Percentiles rank a stretch among this genome's conserved stretches.
These are phyloP conservation scores for Clitarchus hookeri DNA, from an alignment of 2,888 invertebrate species.

Conservation along the genomic window DNA sequence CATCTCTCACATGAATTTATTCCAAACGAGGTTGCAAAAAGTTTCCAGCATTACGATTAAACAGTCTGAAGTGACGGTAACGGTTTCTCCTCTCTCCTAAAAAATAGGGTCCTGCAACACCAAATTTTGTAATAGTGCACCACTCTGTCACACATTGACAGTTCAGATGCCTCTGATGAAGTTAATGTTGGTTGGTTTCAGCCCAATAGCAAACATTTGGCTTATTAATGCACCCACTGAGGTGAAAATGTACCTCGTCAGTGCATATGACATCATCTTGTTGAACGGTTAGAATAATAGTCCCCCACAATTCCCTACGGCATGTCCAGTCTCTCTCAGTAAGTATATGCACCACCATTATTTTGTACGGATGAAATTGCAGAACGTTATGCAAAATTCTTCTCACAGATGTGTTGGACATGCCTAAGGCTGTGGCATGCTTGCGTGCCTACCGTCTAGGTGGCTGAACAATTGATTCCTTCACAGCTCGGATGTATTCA, in stretches of 20 bases:
- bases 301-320: background rate
- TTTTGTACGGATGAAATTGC: too few species aligned
- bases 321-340: background rate
- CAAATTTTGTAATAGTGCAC: constrained; percentile 31
- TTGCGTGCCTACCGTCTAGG: background rate
- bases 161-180: constrained; percentile 30
- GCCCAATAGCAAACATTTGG: constrained; percentile 34
- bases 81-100: constrained; percentile 21
- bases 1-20: too few species aligned
- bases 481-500: background rate
- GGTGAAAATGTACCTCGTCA: background rate
- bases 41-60: too few species aligned
- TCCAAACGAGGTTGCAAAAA: too few species aligned
- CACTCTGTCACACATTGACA: constrained; percentile 33
- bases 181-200: constrained; percentile 17
- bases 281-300: background rate
- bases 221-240: constrained; percentile 27
- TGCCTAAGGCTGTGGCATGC: background rate
- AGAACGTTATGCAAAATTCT: too few species aligned
- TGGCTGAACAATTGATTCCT: background rate
- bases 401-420: background rate
- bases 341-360: background rate
- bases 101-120: too few species aligned
- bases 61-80: too few species aligned
- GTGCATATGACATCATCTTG: background rate